These are phyloP conservation scores for Tragulus kanchil DNA, from an alignment of 2,113 vertebrate species.

Conservation along the genomic window DNA sequence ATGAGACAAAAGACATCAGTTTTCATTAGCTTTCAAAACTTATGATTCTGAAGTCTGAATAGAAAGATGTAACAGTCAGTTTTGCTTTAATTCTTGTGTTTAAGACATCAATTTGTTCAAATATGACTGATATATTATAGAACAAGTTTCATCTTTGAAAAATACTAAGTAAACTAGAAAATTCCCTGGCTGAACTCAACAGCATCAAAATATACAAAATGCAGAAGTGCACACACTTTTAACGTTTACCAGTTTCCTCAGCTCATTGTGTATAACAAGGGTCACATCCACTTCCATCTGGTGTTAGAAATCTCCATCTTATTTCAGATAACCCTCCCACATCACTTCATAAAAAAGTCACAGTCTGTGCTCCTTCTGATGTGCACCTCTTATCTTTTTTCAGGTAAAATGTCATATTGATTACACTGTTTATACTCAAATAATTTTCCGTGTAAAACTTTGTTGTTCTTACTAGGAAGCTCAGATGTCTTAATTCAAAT, in stretches of 20 bases:
- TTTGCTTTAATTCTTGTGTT: not conserved
- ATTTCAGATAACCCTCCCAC: not conserved
- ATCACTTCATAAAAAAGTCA: not conserved
- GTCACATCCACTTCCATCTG: no score
- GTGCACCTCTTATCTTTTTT: not conserved
- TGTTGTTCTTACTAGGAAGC: not conserved
- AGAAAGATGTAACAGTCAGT: not conserved
- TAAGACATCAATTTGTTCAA: slow-evolving; percentile 17
- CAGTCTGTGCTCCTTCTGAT: not conserved
- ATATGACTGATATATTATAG: not conserved
- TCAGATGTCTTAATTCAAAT: not conserved
- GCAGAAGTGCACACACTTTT: accelerated
- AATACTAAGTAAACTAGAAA: not conserved
- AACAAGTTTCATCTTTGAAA: not conserved
- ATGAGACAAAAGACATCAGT: not conserved
- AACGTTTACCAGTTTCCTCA: not conserved
- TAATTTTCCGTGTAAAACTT: not conserved
- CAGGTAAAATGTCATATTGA: not conserved
- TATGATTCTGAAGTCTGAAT: not conserved
- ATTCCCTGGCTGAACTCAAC: not conserved
- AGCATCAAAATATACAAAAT: not conserved
- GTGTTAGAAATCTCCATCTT: not conserved
- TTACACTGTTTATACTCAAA: not conserved
- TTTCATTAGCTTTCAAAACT: slow-evolving; percentile 36
- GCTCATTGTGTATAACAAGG: accelerated